Base-by-base conservation (phyloP, 2,888 invertebrate genomes). In the Drosophila limbata region DNA sequence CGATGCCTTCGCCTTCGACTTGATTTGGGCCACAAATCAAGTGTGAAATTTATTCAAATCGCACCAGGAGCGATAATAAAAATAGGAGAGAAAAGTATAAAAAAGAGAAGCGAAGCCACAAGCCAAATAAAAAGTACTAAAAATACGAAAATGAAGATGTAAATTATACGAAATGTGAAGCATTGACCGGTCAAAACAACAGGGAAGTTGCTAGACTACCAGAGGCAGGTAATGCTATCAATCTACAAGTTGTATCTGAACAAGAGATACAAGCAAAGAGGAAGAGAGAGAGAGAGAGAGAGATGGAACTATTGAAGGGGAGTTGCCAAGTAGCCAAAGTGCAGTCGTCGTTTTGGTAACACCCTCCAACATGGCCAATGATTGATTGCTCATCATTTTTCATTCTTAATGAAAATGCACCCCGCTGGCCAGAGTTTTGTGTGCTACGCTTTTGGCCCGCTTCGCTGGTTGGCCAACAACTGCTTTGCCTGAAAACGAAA, bases 341-440 rank as follows among this genome's bases (percentile, higher is more conserved):
- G 57, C 45, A 57, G 57, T 35, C 59, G 67, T 68, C 65, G 81
- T 78, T 79, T 70, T 60, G 82, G 91, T 87, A 91, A 91, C 90
- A 91, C 91, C 92, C 92, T 91, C 91, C 89, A 87, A 82, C 57
- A 57, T 50, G 83, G 77, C 65, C 85, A 90, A 92, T 92, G 92
- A 92, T 92, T 92, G 92, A 92, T 92, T 92, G 91, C 91, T 92
- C 92, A 90, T 92, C 92, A 92, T 92, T 92, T 92, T 92, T 92
- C 92, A 92, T 92, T 92, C 92, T 92, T 92, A 92, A 92, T 92
- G 92, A 92, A 92, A 92, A 92, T 92, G 92, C 92, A 92, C 92
- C 92, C 92, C 90, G 92, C 92, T 92, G 92, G 90, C 90, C 81
- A 81, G 82, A 84, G 91, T 77, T 89, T 82, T 55, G 63, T 89